Evolutionary conservation across 2,888 invertebrate species (phyloP).

Genomic region (Melieria omissa): DNA sequence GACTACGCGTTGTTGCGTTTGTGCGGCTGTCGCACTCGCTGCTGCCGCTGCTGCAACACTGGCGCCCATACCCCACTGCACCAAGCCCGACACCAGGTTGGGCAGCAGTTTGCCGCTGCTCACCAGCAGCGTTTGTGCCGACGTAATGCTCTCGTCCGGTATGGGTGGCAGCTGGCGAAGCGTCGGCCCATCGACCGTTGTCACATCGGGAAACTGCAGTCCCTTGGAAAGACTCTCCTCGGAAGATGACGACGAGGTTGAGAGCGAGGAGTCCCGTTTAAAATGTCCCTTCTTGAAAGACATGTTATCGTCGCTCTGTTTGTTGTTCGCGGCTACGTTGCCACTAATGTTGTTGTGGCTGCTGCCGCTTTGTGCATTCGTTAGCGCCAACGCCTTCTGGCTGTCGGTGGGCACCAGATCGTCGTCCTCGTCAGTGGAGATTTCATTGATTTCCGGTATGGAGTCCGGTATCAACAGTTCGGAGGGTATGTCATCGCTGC

Average conservation of each 20-base stretch:
- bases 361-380: background rate
- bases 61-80: slow-evolving; percentile 43
- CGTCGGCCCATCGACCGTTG: slow-evolving; percentile 49
- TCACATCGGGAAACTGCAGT: slow-evolving; percentile 61
- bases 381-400: slow-evolving; percentile 12
- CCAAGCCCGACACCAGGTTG: slow-evolving; percentile 55
- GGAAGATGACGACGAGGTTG: slow-evolving; percentile 63
- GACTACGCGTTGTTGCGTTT: slow-evolving; percentile 47
- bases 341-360: background rate
- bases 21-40: slow-evolving; percentile 26
- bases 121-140: slow-evolving; percentile 52
- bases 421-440: slow-evolving; percentile 59
- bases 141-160: slow-evolving; percentile 40
- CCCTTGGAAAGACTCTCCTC: slow-evolving; percentile 65
- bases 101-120: slow-evolving; percentile 53
- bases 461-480: slow-evolving; percentile 64
- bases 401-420: slow-evolving; percentile 28
- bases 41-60: background rate
- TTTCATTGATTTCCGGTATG: slow-evolving; percentile 66
- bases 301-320: slow-evolving; percentile 28
- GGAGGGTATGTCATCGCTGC: slow-evolving; percentile 64
- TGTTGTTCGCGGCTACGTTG: no score
- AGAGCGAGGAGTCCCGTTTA: slow-evolving; percentile 63
- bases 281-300: slow-evolving; percentile 62
- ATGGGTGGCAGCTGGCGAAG: slow-evolving; percentile 22